Base-by-base conservation (phyloP, 1,140 invertebrate genomes). In the Drosophila pruinosa region DNA sequence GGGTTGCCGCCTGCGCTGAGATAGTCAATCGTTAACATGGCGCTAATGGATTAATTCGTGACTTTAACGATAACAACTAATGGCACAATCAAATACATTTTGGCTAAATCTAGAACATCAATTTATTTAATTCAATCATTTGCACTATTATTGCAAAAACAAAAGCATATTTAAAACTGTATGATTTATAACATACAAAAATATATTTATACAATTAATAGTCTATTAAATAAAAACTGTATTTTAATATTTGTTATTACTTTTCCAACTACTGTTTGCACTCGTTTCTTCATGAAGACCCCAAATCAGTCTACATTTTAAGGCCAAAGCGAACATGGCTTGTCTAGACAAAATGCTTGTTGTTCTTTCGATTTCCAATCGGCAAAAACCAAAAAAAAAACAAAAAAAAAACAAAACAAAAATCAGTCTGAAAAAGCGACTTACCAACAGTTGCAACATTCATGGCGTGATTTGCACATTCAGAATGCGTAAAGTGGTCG, bases 301-400 rank as follows among this genome's bases (percentile, higher is more conserved):
- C 26, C 22, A 63, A 64, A 21, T 24, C 21, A 21, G 28, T 21
- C 39, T 41, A 17, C 15, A 54, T 64, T 48, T 63, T 72, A 56
- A 83, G 79, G 76, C 77, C 80, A 86, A 80, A 80, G 80, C 34
- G 56, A 63, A 76, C 81, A 80, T 73, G 76, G 39, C 52, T 65
- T 31, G 76, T 78, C 72, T 73, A 83, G 81, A 83, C 80, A 73
- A 76, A 83, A 80, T 76, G 75, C 76, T 83, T 83, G 68, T 80
- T 80, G 72, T 75, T 47, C 58, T 71, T 65, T 67, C 50, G 47
- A 80, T 62, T 73, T 68, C 6, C 24, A 64, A 62, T 71, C 58
- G 58, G 34, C 53, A 47, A 50, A 50, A 50, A 47, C 43, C 31
- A 39, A 39, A 10, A 36, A 12, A 43, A 61, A 70, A 41, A 59